These are phyloP conservation scores for Dromaius novaehollandiae DNA, from an alignment of 2,113 vertebrate genomes.

Conservation along the genomic window DNA sequence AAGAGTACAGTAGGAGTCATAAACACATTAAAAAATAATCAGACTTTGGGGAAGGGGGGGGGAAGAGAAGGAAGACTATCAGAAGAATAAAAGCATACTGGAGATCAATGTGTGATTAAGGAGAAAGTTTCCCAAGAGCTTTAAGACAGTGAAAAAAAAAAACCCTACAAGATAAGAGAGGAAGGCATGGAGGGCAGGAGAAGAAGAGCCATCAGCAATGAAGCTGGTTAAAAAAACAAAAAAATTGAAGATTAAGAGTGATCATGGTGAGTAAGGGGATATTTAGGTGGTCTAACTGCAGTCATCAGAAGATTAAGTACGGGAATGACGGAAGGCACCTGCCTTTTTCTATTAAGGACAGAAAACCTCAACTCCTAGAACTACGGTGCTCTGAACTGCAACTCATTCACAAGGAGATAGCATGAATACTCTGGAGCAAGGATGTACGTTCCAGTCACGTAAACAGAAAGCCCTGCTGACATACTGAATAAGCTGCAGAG, in stretches of 20 bases:
- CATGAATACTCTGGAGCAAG: neutral
- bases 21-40: neutral
- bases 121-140: neutral
- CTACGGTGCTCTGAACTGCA: neutral
- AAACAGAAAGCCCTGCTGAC: no score
- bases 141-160: neutral
- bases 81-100: neutral
- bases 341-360: neutral
- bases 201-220: accelerated
- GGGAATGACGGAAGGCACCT: neutral
- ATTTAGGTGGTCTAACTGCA: neutral
- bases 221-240: neutral
- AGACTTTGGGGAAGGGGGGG: accelerated
- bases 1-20: neutral
- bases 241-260: neutral
- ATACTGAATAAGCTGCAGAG: neutral
- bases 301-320: neutral
- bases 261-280: neutral
- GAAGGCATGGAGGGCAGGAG: neutral
- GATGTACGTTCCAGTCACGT: no score
- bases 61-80: neutral
- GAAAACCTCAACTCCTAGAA: neutral
- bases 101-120: neutral
- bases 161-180: neutral
- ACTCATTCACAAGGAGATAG: neutral